Evolutionary conservation across 2,888 invertebrate genomes (phyloP), one percentile per base, ranked within the genome.

Genomic region (Heliconius ethilla): DNA sequence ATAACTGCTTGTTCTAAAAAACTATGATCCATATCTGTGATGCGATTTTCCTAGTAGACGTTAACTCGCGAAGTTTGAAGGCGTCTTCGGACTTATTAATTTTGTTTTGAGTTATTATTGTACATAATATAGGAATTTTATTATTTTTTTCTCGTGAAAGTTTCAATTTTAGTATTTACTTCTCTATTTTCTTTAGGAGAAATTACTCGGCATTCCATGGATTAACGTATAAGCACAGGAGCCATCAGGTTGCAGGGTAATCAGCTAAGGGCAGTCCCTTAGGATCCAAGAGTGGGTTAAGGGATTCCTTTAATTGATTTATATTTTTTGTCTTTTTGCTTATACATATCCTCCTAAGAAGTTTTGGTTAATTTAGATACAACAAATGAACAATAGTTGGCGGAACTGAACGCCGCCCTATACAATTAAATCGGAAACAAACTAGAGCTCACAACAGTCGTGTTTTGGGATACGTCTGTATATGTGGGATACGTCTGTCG

Each of bases 1-100:
- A 82, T 84, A 82, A 83, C 82, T 81, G 80, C 76, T 77, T 62
- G 76, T 78, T 66, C 79, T 79, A 81, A 82, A 81, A 80, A 82
- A 82, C 80, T 79, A 66, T 81, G 80, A 80, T 81, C 82, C 78
- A 83, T 83, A 82, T 82, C 76, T 80, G 63, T 55, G 73, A 69
- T 75, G 74, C 80, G 27, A 27, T 27, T 27, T 27, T 27, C 27
- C 27, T 33, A 80, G 81, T 78, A 63, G 78, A 75, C 73, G 70
- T 75, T 77, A 81, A 70, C 80, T 65, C 70, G 63, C 75, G 65
- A 80, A 82, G 75, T 78, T 78, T 70, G 62, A 40, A 78, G 73
- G 69, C 70, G 80, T 74, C 72, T 73, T 76, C 67, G 51, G 67
- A 76, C 74, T 80, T 78, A 75, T 76, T 76, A 79, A 81, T 80